phyloP scores from a whole-genome alignment of 2,888 invertebrate genomes.

The Clitarchus hookeri region DNA sequence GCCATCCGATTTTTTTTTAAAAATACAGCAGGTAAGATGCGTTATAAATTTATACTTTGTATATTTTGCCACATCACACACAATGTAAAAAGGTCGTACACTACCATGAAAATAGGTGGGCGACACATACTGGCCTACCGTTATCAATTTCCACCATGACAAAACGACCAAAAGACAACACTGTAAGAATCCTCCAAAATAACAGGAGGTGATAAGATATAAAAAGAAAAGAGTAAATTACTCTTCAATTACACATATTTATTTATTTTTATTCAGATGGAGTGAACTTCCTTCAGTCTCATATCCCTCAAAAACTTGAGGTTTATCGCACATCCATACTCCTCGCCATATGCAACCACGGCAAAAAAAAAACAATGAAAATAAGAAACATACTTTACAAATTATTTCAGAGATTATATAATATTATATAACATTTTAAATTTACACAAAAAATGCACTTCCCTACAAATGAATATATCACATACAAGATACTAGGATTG shows the following conservation, averaged over 20 bases:
- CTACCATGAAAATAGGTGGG: constrained; percentile 40
- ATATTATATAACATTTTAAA: constrained; percentile 41
- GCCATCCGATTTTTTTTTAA: constrained; percentile 43
- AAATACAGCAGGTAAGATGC: background rate
- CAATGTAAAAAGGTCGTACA: constrained; percentile 37
- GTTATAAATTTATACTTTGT: constrained; percentile 31
- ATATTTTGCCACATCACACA: constrained; percentile 33
- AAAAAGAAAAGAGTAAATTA: constrained; percentile 33
- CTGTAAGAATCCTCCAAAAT: constrained; percentile 39
- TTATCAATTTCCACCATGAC: constrained; percentile 33
- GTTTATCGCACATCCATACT: constrained; percentile 37
- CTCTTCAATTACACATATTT: constrained; percentile 24
- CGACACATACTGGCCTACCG: constrained; percentile 41
- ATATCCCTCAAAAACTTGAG: constrained; percentile 45
- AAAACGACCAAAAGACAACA: constrained; percentile 44
- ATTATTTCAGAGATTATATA: constrained; percentile 45
- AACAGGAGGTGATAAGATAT: constrained; percentile 36
- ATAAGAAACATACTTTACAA: constrained; percentile 52
- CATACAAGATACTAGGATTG: constrained; percentile 57
- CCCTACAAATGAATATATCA: constrained; percentile 59
- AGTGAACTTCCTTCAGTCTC: constrained; percentile 57
- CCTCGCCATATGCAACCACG: constrained; percentile 39
- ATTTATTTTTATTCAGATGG: constrained; percentile 43
- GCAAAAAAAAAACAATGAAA: constrained; percentile 42
- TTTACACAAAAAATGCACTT: constrained; percentile 47